Evolutionary conservation across 2,113 vertebrate genomes (phyloP).

Genomic region (Otocyon megalotis): DNA sequence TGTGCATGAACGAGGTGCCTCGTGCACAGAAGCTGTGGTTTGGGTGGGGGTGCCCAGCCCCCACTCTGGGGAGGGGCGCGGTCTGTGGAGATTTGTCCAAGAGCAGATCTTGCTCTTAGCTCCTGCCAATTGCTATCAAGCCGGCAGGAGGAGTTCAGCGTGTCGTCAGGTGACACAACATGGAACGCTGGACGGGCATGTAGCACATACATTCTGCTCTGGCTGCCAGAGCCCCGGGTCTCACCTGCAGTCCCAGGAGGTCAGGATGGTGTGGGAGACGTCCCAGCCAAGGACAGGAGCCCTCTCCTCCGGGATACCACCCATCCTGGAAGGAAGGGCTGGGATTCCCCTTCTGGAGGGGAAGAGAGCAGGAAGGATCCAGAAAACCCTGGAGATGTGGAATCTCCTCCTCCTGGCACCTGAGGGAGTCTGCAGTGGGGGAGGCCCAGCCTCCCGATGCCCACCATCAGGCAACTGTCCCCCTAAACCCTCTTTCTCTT

Average conservation of each 20-base stretch:
- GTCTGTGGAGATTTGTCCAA: accelerated
- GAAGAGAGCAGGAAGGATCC: background rate
- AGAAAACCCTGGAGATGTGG: background rate
- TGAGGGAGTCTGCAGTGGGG: no score
- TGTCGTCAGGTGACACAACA: accelerated
- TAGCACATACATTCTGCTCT: accelerated
- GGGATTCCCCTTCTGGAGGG: background rate
- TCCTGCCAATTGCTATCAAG: background rate
- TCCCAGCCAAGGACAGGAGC: background rate
- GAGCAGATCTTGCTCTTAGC: background rate
- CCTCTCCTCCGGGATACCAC: background rate
- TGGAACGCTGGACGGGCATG: background rate
- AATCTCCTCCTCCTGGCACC: background rate
- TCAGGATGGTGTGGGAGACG: background rate
- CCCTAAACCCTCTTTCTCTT: background rate
- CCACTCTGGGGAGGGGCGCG: background rate
- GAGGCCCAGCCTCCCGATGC: background rate
- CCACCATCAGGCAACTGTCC: background rate
- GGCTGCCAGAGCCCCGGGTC: background rate
- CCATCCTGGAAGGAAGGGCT: background rate
- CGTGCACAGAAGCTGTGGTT: accelerated
- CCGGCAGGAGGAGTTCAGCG: accelerated
- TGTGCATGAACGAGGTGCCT: accelerated
- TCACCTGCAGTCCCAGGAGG: background rate
- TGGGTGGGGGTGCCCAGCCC: background rate